Percentiles rank a stretch among this genome's conserved stretches.
phyloP scores from a whole-genome alignment of 2,113 vertebrate species.

The Spheniscus mendiculus region DNA sequence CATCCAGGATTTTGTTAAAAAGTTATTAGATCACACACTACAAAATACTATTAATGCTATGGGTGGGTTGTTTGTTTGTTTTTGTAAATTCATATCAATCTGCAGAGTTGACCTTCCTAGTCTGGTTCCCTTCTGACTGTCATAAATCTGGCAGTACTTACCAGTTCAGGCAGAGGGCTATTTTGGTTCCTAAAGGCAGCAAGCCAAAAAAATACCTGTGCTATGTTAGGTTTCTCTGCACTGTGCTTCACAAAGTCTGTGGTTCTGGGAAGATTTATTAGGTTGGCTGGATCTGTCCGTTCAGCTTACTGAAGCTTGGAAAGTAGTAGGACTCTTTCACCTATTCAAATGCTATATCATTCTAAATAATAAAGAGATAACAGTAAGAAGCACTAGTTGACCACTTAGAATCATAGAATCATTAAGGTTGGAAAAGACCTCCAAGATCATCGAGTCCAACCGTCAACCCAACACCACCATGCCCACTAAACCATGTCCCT shows the following conservation, averaged over 20 bases:
- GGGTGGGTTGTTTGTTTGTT: neutral
- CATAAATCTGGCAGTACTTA: neutral
- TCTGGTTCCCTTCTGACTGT: neutral
- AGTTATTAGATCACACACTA: neutral
- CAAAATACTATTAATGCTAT: neutral
- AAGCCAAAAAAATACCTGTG: neutral
- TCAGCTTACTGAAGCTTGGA: neutral
- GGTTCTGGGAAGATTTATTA: neutral
- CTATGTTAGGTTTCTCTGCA: neutral
- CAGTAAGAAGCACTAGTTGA: neutral
- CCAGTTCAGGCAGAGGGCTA: neutral
- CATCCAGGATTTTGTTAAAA: neutral
- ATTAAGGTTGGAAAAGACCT: too few relatives aligned
- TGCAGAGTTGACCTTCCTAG: neutral
- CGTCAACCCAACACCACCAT: too few relatives aligned
- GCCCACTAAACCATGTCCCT: too few relatives aligned
- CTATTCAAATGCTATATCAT: neutral
- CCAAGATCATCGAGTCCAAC: too few relatives aligned
- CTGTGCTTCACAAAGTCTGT: neutral
- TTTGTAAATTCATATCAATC: neutral
- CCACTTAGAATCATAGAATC: neutral
- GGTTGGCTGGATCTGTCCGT: neutral
- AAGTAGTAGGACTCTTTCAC: neutral
- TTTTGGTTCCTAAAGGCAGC: neutral
- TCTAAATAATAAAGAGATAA: neutral